Evolutionary conservation across 1,140 invertebrate genomes (phyloP), one percentile per base, ranked within the genome.

Genomic region (Drosophila mayri): DNA sequence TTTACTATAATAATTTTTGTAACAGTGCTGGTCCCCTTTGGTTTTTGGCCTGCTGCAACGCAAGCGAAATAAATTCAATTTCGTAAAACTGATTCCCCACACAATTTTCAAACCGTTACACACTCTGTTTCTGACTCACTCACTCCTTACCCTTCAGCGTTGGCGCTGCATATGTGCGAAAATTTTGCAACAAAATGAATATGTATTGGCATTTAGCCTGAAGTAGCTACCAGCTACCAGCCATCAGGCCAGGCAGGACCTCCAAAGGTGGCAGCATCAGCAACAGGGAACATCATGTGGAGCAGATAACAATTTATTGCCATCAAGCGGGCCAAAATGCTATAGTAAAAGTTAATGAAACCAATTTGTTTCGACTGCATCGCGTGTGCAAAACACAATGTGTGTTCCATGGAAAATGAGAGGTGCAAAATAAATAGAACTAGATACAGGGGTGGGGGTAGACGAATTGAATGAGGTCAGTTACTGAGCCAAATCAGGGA

Each of bases 261-360:
- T 68, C 46, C 30, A 65, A 68, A 68, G 65, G 57, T 57, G 74
- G 68, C 64, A 76, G n/a, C 28, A 50, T n/a, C 18, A 76, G 41
- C 57, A 81, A 44, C 77, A 76, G 61, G 46, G 43, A 32, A 75
- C 50, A 70, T 47, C 59, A 64, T 75, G 62, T 75, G 79, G 68
- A 76, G 58, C 70, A 88, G 80, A 87, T 87, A 87, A 84, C 76
- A 87, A 87, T 87, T 87, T 87, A 87, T 87, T 84, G 84, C 67
- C 73, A 79, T 88, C 77, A 75, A 81, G 77, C 73, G 73, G 77
- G 73, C 81, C 67, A 88, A 88, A 90, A 88, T 84, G 84, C 77
- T 80, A 90, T 88, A 90, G 76, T 88, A 90, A 90, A 88, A 88
- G 84, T 88, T 88, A 88, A 88, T 88, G 84, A 88, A 88, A 90